Conservation (phyloP, 2,113 vertebrate species). For the Burhinus bistriatus region DNA sequence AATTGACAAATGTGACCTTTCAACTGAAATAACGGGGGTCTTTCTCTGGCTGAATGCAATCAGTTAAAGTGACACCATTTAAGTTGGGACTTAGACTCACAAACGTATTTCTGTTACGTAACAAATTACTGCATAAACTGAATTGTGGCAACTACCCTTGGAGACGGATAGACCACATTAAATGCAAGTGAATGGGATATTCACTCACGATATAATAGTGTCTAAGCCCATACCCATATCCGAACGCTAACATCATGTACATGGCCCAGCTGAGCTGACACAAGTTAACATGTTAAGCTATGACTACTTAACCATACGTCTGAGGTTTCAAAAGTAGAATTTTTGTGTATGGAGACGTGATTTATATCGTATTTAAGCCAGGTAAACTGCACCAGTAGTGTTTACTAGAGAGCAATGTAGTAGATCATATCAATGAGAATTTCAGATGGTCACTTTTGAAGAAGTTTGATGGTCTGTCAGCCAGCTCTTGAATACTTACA, state of each 20-base stretch:
- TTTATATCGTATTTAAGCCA: not conserved
- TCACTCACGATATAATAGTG: not conserved
- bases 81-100: not conserved
- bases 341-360: not conserved
- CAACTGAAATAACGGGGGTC: not conserved
- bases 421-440: not conserved
- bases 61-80: not conserved
- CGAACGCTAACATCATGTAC: not conserved
- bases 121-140: not conserved
- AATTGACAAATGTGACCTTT: conserved; percentile 46
- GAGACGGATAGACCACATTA: not conserved
- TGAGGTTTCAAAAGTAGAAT: not conserved
- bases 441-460: not conserved
- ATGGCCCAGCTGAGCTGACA: not conserved
- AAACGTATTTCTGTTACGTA: not conserved
- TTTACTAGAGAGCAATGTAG: not conserved
- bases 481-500: not conserved
- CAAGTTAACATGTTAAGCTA: not conserved
- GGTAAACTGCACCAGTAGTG: not conserved
- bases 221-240: not conserved
- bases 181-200: not conserved
- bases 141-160: not conserved
- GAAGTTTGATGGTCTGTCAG: not conserved
- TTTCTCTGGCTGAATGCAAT: not conserved
- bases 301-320: not conserved